A percentile compares a stretch with the other conserved stretches of the same genome.
These are phyloP conservation scores for Callinectes sapidus DNA, from an alignment of 2,888 invertebrate genomes.

Conservation along the genomic window DNA sequence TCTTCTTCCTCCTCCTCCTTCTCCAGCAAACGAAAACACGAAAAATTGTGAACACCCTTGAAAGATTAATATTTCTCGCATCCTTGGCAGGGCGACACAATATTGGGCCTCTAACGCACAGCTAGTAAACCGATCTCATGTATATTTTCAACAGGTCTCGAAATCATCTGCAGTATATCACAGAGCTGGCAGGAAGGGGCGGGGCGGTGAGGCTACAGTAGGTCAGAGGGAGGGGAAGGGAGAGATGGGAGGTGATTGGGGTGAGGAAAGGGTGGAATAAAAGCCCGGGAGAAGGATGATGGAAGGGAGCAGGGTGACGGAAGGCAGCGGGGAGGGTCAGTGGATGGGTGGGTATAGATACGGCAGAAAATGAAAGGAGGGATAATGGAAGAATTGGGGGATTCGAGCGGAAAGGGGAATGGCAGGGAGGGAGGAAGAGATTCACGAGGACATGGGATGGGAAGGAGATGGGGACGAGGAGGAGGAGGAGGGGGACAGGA, in stretches of 20 bases:
- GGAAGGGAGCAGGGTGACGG: neutral
- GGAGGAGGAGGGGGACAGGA: neutral
- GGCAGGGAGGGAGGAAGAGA: neutral
- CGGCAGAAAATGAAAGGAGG: neutral
- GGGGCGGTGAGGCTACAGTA: neutral
- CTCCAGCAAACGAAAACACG: neutral
- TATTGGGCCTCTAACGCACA: neutral
- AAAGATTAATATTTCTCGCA: neutral
- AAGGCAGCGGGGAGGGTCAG: neutral
- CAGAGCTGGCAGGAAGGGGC: neutral
- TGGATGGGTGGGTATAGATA: neutral
- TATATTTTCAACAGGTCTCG: constrained; percentile 16
- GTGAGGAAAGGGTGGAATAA: neutral
- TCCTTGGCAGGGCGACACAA: neutral
- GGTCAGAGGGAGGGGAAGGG: neutral
- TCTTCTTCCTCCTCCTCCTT: neutral
- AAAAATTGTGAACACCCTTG: neutral
- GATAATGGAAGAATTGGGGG: constrained; percentile 8
- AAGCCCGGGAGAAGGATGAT: neutral
- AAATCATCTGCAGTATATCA: constrained; percentile 21
- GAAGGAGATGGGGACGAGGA: neutral
- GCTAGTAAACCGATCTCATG: neutral
- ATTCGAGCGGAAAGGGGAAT: constrained; percentile 15
- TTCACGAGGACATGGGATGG: neutral
- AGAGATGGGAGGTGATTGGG: neutral